Base-by-base conservation (phyloP, 2,797 vertebrate genomes). In the Mastacembelus armatus region DNA sequence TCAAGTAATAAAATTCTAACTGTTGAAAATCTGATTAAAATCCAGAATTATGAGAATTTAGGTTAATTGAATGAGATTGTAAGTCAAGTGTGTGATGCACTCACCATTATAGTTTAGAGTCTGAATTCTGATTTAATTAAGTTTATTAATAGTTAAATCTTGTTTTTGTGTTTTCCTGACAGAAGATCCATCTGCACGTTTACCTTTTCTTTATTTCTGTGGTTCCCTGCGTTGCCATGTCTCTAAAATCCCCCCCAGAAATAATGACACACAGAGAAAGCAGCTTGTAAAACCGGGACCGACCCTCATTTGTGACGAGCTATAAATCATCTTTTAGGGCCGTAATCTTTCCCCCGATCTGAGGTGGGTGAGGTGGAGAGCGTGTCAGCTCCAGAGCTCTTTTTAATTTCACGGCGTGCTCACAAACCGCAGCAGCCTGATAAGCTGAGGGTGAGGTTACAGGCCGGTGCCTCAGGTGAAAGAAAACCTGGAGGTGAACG, bases 401-500 rank as follows among this genome's bases (percentile, higher is more conserved):
- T 43, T 64, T 55, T 14, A 29, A 50, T 36, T 71, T 67, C 12
- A 43, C 50, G 21, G 50, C 40, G 4, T 33, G 61, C 24, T 9
- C 6, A 44, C 52, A 47, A 42, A 11, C 18, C 16, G 0, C 43
- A 60, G 19, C 4, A 3, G 0, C 1, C 52, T n/a, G 64, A 66
- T 48, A 26, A 62, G 45, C 10, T 0, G 57, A 18, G 72, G 67
- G 52, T 1, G 64, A 27, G 7, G 48, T 62, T 19, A 26, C 8
- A 2, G 43, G 26, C 52, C 7, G 63, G 77, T 40, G 74, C 62
- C 65, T 58, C 22, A 60, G 70, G 52, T 67, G 0, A 79, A 74
- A 82, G 42, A 77, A 81, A 86, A 87, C 55, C 71, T 74, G 79
- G 24, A 81, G 80, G 88, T 90, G 77, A 42, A 45, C 5, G 35